Evolutionary conservation across 2,797 vertebrate genomes (phyloP).

Genomic region (Tinamus major): DNA sequence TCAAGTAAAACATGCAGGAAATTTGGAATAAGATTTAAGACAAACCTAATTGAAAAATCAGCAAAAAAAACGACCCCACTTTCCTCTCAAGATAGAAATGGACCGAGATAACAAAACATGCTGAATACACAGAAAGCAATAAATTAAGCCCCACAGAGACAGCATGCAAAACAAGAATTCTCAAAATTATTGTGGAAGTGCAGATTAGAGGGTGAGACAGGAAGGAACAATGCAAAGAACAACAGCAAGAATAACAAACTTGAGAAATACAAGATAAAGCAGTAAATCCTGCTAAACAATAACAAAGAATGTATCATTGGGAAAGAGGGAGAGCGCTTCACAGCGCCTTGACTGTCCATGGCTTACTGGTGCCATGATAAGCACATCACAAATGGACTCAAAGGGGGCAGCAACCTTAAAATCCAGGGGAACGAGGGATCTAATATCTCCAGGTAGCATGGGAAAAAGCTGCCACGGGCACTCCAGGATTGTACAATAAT

Average conservation of each 20-base stretch:
- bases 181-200: neutral
- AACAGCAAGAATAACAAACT: neutral
- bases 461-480: neutral
- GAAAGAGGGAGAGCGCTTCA: neutral
- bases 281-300: neutral
- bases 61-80: conserved; percentile 49
- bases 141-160: conserved; percentile 26
- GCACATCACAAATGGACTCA: neutral
- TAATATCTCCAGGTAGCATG: rapidly evolving
- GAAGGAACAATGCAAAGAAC: neutral
- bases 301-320: neutral
- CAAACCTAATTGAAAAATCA: conserved; percentile 38
- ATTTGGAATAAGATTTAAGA: conserved; percentile 51
- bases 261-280: neutral
- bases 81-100: conserved; percentile 65
- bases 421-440: neutral
- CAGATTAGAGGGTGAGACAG: conserved; percentile 16
- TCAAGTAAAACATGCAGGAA: conserved; percentile 62
- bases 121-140: conserved; percentile 27
- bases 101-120: conserved; percentile 29
- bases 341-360: rapidly evolving
- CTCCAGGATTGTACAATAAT: neutral
- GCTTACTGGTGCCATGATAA: neutral
- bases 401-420: neutral
- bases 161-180: neutral